Evolutionary conservation across 2,888 invertebrate species (phyloP).

Genomic region (Apodemia duryi): DNA sequence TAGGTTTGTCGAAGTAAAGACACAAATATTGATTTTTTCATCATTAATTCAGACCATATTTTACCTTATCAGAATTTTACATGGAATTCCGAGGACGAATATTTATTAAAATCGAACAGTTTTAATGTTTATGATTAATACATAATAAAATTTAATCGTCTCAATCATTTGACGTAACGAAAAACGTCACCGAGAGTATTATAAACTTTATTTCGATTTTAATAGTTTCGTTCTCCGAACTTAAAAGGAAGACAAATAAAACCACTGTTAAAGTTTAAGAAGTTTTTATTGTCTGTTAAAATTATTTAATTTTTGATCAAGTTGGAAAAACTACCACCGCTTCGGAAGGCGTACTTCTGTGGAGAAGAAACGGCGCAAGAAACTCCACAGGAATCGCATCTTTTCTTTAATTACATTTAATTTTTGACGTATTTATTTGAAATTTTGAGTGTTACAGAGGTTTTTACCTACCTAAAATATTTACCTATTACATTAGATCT

Average conservation of each 20-base stretch:
- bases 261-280: conserved; percentile 39
- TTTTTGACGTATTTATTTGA: neutral
- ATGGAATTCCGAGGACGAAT: neutral
- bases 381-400: conserved; percentile 52
- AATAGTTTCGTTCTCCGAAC: neutral
- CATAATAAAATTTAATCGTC: too few species aligned
- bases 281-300: conserved; percentile 1
- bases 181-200: too few species aligned
- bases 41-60: too few species aligned
- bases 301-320: conserved; percentile 23
- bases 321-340: conserved; percentile 42
- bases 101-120: neutral
- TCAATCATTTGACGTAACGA: too few species aligned
- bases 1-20: too few species aligned
- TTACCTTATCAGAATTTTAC: too few species aligned
- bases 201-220: neutral
- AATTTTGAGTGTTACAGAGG: conserved; percentile 7
- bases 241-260: conserved; percentile 38
- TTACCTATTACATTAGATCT: conserved; percentile 6
- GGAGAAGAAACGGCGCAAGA: conserved; percentile 72
- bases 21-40: too few species aligned
- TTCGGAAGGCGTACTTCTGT: conserved; percentile 59
- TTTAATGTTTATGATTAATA: too few species aligned
- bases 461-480: conserved; percentile 17
- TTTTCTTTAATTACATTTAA: conserved; percentile 27